Conservation (phyloP, 2,797 vertebrate species). For the Xerus rutilus region DNA sequence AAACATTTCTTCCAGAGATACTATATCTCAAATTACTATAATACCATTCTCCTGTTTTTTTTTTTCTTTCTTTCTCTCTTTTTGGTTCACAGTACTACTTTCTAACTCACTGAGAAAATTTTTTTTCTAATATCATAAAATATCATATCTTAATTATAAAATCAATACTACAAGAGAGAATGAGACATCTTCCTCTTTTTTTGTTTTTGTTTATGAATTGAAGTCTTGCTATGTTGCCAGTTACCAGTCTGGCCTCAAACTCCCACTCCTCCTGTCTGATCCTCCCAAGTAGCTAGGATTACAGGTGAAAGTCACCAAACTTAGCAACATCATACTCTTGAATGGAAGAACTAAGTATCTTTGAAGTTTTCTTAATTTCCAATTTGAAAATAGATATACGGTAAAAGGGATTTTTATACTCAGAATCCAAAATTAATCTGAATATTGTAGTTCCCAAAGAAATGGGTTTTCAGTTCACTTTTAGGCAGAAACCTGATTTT, state of each 20-base stretch:
- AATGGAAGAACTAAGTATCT: neutral
- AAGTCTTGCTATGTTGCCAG: neutral
- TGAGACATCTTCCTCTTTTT: neutral
- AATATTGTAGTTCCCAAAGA: neutral
- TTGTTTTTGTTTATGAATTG: neutral
- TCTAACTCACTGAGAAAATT: neutral
- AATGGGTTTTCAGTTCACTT: neutral
- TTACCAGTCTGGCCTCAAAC: neutral
- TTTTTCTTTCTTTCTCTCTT: neutral
- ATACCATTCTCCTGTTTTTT: neutral
- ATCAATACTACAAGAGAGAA: neutral
- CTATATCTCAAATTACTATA: neutral
- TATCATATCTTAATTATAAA: neutral
- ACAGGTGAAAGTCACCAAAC: neutral
- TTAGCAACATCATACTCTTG: neutral
- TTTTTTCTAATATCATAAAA: neutral
- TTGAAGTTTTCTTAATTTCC: neutral
- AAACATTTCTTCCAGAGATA: neutral
- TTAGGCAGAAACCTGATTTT: neutral
- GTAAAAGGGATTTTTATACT: neutral
- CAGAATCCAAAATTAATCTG: slow-evolving; percentile 7
- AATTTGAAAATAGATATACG: neutral
- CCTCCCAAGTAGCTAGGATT: neutral
- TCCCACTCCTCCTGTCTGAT: neutral
- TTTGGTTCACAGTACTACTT: neutral